Conservation (phyloP, 2,888 invertebrate species). For the Anodontia alba region DNA sequence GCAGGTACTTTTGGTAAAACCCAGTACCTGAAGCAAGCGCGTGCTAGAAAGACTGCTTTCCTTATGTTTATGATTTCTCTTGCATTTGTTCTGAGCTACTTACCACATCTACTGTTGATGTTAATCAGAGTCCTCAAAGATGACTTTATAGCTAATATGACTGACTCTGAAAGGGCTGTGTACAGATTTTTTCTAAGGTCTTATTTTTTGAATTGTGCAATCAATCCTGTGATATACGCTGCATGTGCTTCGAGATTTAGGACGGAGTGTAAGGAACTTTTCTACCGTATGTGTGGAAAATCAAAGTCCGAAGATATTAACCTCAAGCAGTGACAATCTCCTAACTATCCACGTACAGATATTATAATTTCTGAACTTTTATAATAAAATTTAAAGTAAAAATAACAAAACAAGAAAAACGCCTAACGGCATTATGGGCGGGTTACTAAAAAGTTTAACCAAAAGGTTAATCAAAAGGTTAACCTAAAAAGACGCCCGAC, state of each 20-base stretch:
- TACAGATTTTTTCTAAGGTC: conserved; percentile 66
- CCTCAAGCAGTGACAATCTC: too few species aligned
- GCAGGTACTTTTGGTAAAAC: conserved; percentile 20
- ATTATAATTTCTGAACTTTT: too few species aligned
- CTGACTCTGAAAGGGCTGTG: conserved; percentile 41
- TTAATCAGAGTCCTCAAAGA: conserved; percentile 40
- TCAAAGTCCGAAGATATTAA: not conserved
- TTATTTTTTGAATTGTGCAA: conserved; percentile 66
- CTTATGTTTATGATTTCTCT: conserved; percentile 64
- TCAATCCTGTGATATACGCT: conserved; percentile 72
- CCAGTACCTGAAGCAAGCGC: conserved; percentile 42
- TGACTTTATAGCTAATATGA: conserved; percentile 52
- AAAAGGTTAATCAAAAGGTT: too few species aligned
- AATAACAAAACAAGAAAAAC: too few species aligned
- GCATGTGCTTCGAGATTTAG: conserved; percentile 63
- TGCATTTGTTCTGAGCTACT: conserved; percentile 60
- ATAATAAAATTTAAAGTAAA: too few species aligned
- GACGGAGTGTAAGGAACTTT: conserved; percentile 30
- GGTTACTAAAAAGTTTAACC: too few species aligned
- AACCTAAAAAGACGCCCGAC: too few species aligned
- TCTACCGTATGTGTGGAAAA: not conserved
- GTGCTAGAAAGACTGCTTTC: conserved; percentile 62
- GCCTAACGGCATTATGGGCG: too few species aligned
- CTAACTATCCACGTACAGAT: too few species aligned
- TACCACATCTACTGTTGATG: conserved; percentile 60